Conservation (phyloP, 2,797 vertebrate species). For the Ataeniobius toweri region DNA sequence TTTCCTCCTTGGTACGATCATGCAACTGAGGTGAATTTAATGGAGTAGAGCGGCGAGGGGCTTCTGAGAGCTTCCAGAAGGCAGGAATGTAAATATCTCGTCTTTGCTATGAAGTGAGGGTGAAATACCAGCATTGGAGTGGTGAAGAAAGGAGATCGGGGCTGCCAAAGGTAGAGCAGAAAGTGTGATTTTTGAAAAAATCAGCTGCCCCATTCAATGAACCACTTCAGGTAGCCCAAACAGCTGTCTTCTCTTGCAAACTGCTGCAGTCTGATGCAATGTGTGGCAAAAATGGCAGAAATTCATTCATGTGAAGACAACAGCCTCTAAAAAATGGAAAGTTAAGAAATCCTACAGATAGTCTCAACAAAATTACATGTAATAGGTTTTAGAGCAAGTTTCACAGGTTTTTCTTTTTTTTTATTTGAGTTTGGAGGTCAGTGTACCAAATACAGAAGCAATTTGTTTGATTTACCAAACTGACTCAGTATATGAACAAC, state of each 20-base stretch:
- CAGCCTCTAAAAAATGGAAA: not conserved
- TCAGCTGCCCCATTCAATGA: conserved; percentile 4
- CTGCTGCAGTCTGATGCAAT: not conserved
- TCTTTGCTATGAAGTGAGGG: conserved; percentile 9
- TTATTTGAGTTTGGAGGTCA: not conserved
- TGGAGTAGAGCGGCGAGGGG: conserved; percentile 53
- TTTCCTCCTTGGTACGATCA: conserved; percentile 32
- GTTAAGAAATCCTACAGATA: not conserved
- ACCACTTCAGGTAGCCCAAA: not conserved
- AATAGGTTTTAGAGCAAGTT: not conserved
- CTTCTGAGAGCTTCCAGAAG: conserved; percentile 54
- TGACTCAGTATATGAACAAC: not conserved
- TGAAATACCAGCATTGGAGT: not conserved
- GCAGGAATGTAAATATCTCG: conserved; percentile 22
- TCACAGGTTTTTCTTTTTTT: not conserved
- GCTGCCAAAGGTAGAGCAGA: not conserved
- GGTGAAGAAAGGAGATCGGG: conserved; percentile 22
- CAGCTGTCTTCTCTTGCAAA: not conserved
- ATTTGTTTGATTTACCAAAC: not conserved
- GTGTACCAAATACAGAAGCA: not conserved
- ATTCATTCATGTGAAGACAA: not conserved
- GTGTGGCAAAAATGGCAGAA: not conserved
- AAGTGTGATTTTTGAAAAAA: not conserved
- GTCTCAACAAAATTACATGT: not conserved
- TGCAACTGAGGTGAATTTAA: conserved; percentile 51